Evolutionary conservation across 1,140 invertebrate genomes (phyloP), one percentile per base, ranked within the genome.

Genomic region (Triops cancriformis): DNA sequence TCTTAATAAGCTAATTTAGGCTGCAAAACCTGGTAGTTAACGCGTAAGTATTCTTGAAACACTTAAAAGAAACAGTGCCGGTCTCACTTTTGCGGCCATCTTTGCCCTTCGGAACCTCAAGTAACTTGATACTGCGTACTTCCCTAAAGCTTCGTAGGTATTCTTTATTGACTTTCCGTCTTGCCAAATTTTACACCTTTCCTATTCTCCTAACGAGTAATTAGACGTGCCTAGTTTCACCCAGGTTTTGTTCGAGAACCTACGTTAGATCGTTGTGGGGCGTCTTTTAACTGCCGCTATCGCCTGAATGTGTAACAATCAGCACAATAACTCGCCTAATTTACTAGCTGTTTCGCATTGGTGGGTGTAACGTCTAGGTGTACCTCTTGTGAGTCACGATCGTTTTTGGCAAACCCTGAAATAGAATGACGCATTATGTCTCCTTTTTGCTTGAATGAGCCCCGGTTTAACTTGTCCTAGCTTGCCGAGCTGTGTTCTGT

Each of bases 401-500:
- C 51, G 6, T n/a, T 64, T 64, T 64, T 64, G 51, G 51, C 51
- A 18, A 23, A 64, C 51, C 31, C 51, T 64, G 51, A 64, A 64
- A 64, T 64, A 64, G 51, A 64, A 64, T 64, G 51, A 64, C 51
- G 51, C 51, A 64, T 3, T 64, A 64, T 64, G 51, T 64, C 51
- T 18, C 31, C 51, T 64, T 23, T 23, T 64, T 23, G 51, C 18
- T 64, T 64, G 51, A 64, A 23, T 64, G 23, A 64, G 51, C n/a
- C 23, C 18, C 51, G 23, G 31, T 37, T 64, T 64, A 23, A 64
- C 51, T 64, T 64, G 0, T 18, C 51, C 23, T n/a, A n/a, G n/a
- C n/a, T n/a, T 14, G 51, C 23, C 18, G 14, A 18, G 23, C 31
- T 7, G 2, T 37, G 31, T 37, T 4, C 31, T 7, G 31, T 7